Base-by-base conservation (phyloP, 2,888 invertebrate genomes). In the Noctua janthina region DNA sequence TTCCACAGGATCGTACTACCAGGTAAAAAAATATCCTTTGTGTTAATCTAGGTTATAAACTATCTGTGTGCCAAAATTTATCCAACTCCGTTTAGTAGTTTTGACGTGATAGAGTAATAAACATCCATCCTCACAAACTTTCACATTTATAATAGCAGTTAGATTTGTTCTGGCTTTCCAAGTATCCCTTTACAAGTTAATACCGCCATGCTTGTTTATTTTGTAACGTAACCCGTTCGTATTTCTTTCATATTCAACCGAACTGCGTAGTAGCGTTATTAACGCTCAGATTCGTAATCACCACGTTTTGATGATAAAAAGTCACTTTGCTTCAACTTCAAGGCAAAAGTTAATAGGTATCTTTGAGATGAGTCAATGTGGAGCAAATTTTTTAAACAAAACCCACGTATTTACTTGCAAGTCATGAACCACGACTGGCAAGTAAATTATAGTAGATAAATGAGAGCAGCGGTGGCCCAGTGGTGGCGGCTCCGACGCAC, bases 291-390 rank as follows among this genome's bases (percentile, higher is more conserved):
- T 74, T 54, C 43, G 17, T 56, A 72, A 72, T 74, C 62, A 71
- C 79, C 74, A 74, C 70, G 85, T 80, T 81, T 75, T 29, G 35
- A 23, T 29, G 51, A 69, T 75, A 83, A 83, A 83, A 83, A 85
- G 29, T 67, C 67, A 80, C 59, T 78, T 74, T 39, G 39, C n/a
- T 79, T 72, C 67, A 74, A 84, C 68, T 78, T 84, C 85, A 84
- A 83, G 80, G 85, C 39, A 39, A 84, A 15, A 77, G 2, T 1
- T 75, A 62, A 54, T 72, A 62, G n/a, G 35, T 69, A 73, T 29
- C 6, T 59, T 51, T 64, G 20, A 3, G n/a, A 59, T 69, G n/a
- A 49, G 29, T 73, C 56, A 69, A 73, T 73, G 2, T 69, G 13
- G 72, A 79, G 54, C 20, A 84, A 6, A 29, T 49, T 68, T 56